Evolutionary conservation across 64 coral and sea anemone species (phyloP).

Genomic region (Montipora cactus): DNA sequence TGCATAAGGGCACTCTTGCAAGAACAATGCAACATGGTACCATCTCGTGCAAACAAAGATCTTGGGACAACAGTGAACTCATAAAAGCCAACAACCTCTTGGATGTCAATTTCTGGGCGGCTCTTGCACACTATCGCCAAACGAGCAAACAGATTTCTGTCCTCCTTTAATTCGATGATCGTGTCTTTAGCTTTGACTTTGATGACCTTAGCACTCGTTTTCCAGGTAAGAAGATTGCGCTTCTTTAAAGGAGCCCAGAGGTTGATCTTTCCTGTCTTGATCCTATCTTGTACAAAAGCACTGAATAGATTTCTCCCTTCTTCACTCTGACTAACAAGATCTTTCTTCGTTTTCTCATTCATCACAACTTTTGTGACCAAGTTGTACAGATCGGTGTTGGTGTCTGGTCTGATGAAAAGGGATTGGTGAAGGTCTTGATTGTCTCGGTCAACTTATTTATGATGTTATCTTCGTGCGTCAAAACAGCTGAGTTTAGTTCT

Average conservation of each 20-base stretch:
- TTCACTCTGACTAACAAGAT: not conserved
- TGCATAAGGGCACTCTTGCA: conserved; percentile 65
- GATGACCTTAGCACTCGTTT: not conserved
- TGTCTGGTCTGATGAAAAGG: not conserved
- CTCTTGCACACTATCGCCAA: conserved; percentile 29
- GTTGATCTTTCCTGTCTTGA: not conserved
- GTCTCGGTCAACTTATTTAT: too few relatives aligned
- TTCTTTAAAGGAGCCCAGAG: conserved; percentile 9
- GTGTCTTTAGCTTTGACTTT: not conserved
- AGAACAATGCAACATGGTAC: conserved; percentile 71
- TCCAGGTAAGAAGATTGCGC: conserved; percentile 1
- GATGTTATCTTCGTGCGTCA: too few relatives aligned
- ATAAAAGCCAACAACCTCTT: conserved; percentile 61
- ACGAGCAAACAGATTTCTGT: conserved; percentile 1
- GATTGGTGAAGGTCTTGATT: too few relatives aligned
- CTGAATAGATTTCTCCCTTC: not conserved
- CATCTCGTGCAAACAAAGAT: conserved; percentile 74
- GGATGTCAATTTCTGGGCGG: conserved; percentile 33
- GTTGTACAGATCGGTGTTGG: conserved; percentile 22
- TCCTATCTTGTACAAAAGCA: not conserved
- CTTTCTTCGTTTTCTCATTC: conserved; percentile 3
- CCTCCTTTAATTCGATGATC: not conserved
- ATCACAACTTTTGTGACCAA: conserved; percentile 40
- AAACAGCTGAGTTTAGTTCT: too few relatives aligned
- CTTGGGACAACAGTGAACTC: conserved; percentile 77